Evolutionary conservation across 2,888 invertebrate genomes (phyloP).

Genomic region (Hipparchia sbordonii): DNA sequence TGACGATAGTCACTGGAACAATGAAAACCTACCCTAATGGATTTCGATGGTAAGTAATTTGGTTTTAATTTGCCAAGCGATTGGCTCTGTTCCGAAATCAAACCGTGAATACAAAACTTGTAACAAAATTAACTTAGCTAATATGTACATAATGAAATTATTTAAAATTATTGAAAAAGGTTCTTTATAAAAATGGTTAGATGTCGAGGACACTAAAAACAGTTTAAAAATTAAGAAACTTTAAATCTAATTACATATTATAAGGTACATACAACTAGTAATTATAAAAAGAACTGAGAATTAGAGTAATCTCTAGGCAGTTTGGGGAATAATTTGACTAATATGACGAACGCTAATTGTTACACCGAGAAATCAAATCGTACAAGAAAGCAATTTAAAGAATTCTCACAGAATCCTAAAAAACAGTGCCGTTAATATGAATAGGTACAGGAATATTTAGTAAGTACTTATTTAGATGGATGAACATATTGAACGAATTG

Average conservation of each 20-base stretch:
- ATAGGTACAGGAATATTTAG: background rate
- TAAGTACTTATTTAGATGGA: background rate
- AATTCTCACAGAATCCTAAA: background rate
- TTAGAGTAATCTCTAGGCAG: conserved; percentile 58
- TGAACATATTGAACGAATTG: conserved; percentile 12
- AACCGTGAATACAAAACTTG: conserved; percentile 44
- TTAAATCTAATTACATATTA: conserved; percentile 43
- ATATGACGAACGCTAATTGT: conserved; percentile 54
- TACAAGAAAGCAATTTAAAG: background rate
- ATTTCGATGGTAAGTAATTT: conserved; percentile 43
- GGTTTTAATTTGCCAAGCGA: conserved; percentile 36
- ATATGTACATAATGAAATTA: conserved; percentile 72
- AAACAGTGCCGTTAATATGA: background rate
- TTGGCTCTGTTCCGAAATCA: conserved; percentile 31
- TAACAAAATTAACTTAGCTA: conserved; percentile 64
- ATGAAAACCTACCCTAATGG: conserved; percentile 22
- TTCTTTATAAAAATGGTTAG: conserved; percentile 31
- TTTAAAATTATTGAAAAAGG: conserved; percentile 41
- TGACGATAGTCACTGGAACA: no score
- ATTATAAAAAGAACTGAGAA: conserved; percentile 42
- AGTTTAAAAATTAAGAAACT: conserved; percentile 38
- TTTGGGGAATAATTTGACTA: conserved; percentile 76
- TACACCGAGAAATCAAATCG: conserved; percentile 27
- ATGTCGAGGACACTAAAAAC: conserved; percentile 35
- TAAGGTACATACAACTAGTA: conserved; percentile 44